phyloP scores from a whole-genome alignment of 2,888 invertebrate genomes.

The Tachina lurida region DNA sequence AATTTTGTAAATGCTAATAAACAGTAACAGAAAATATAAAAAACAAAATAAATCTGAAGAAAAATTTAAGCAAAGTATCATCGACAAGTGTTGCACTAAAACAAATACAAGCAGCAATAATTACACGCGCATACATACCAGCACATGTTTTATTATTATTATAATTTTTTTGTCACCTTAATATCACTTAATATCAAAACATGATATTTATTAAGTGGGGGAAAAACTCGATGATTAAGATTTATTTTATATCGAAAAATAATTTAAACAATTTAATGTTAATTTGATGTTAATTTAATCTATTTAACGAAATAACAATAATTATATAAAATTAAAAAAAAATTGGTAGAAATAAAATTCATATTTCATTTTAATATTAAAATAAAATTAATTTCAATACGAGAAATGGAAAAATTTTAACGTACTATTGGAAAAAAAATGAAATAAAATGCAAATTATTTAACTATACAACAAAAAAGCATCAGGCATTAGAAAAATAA shows the following conservation, averaged over 20 bases:
- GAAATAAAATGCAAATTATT: not conserved
- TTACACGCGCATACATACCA: not conserved
- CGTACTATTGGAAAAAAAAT: not conserved
- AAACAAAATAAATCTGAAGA: not conserved
- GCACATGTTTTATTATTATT: not conserved
- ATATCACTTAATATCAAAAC: conserved; percentile 50
- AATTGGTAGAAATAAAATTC: conserved; percentile 10
- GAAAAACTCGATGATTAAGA: conserved; percentile 34
- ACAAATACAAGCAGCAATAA: not conserved
- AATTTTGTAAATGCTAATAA: conserved; percentile 45
- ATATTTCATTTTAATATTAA: conserved; percentile 4
- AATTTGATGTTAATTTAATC: conserved; percentile 40
- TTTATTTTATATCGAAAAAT: conserved; percentile 44
- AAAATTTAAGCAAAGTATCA: not conserved
- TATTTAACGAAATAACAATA: conserved; percentile 29
- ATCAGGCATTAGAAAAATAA: not conserved
- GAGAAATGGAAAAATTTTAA: not conserved
- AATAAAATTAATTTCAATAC: conserved; percentile 16
- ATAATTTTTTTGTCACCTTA: conserved; percentile 37
- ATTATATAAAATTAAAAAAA: conserved; percentile 5
- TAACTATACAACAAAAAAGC: not conserved
- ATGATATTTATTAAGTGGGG: conserved; percentile 11
- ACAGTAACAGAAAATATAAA: not conserved
- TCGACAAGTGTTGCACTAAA: conserved; percentile 23
- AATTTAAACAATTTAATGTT: conserved; percentile 41